Evolutionary conservation across 2,888 invertebrate genomes (phyloP).

Genomic region (Subacronicta megacephala): DNA sequence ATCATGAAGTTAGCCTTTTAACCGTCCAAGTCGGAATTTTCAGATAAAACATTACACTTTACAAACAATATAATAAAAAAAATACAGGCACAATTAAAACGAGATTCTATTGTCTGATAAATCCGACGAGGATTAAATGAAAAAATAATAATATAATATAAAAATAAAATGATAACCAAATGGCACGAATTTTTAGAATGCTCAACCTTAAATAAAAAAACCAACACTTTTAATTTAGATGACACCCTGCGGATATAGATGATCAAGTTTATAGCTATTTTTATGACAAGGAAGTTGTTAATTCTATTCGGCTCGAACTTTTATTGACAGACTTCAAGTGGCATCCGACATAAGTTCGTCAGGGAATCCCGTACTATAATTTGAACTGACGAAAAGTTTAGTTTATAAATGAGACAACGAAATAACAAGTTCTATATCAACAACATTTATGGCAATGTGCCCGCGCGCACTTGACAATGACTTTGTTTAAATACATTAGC

Average conservation of each 20-base stretch:
- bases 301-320: not conserved
- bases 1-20: no score
- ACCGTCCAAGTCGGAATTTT: no score
- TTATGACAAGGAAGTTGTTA: not conserved
- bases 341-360: not conserved
- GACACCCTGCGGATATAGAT: not conserved
- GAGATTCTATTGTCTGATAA: no score
- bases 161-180: no score
- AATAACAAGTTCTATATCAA: slow-evolving; percentile 26
- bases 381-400: not conserved
- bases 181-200: not conserved
- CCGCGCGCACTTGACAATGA: slow-evolving; percentile 58
- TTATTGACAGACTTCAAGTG: slow-evolving; percentile 3
- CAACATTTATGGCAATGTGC: slow-evolving; percentile 52
- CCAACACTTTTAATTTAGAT: not conserved
- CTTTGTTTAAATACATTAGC: slow-evolving; percentile 56
- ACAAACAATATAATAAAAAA: no score
- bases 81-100: no score
- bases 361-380: slow-evolving; percentile 1
- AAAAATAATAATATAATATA: no score
- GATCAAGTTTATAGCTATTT: slow-evolving; percentile 5
- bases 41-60: no score
- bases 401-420: slow-evolving; percentile 10
- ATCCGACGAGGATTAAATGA: no score
- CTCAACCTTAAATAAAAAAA: not conserved